Base-by-base conservation (phyloP, 2,888 invertebrate species). In the Thecophora atra region DNA sequence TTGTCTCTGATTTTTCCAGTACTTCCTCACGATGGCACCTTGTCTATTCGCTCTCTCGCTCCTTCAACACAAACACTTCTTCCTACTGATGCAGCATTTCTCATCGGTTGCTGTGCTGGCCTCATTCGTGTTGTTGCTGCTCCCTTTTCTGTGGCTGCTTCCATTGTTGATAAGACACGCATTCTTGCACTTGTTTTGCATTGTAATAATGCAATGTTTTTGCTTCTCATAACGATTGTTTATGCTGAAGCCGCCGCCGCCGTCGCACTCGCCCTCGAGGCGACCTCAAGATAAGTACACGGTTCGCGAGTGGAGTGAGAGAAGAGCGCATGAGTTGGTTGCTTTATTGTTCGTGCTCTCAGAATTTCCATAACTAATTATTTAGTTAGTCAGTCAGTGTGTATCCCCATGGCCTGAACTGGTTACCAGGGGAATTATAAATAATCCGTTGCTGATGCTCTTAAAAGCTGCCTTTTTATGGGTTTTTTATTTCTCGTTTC, bases 151-250 rank as follows among this genome's bases (percentile, higher is more conserved):
- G 30, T 30, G 30, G n/a, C 30, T 63, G 1, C 64, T 42, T 64
- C 3, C 58, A 28, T 58, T 58, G 58, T 15, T 58, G 58, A 24
- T 15, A 58, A 26, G 58, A 11, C 44, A 47, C n/a, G 30, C 44
- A 19, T 17, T n/a, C n/a, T 63, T 42, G 24, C 64, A 47, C 64
- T 47, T 44, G 44, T 44, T 64, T 64, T 13, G 6, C 19, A 42
- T 30, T 42, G 37, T 63, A 37, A 19, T 30, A n/a, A 6, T 15
- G 13, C 37, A 47, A 64, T 64, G 64, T 42, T 64, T 30, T 37
- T 28, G 54, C 66, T 67, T 54, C 66, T 54, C 66, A 67, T 37
- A 67, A 30, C 30, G 37, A 28, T 67, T 67, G 66, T 52, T 51
- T 66, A 51, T 54, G 15, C n/a, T 13, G n/a, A n/a, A n/a, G 3